Conservation (phyloP, 2,113 vertebrate genomes). For the Takifugu flavidus region DNA sequence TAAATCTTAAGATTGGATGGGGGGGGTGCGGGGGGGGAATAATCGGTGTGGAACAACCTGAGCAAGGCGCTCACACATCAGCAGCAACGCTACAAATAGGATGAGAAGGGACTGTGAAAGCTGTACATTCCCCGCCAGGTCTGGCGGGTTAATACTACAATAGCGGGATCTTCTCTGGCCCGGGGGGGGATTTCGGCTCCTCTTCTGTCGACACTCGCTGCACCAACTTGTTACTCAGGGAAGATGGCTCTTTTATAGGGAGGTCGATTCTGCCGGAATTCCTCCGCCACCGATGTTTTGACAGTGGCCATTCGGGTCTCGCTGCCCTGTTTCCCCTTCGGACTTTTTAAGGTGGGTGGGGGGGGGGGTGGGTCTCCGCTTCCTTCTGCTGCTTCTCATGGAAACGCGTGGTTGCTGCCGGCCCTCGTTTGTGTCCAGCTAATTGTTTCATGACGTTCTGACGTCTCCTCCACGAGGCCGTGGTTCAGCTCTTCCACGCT, state of each 20-base stretch:
- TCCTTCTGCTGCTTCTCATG: not conserved
- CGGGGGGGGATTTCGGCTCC: conserved; percentile 80
- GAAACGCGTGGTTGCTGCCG: conserved; percentile 4
- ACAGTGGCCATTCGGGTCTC: conserved; percentile 70
- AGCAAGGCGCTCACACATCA: conserved; percentile 78
- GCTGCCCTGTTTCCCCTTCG: conserved; percentile 22
- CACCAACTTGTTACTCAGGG: conserved; percentile 78
- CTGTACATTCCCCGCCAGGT: conserved; percentile 83
- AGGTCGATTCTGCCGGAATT: conserved; percentile 65
- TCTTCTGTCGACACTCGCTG: conserved; percentile 78
- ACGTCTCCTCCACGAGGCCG: conserved; percentile 47
- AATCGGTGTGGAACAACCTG: conserved; percentile 50
- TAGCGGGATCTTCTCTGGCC: conserved; percentile 82
- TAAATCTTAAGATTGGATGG: conserved; percentile 2
- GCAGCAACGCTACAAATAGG: conserved; percentile 82
- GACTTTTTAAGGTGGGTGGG: conserved; percentile 1
- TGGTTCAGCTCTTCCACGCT: conserved; percentile 66
- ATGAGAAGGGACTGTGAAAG: conserved; percentile 83
- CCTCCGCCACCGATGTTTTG: conserved; percentile 75
- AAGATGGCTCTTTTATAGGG: conserved; percentile 79
- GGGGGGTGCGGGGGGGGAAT: not conserved
- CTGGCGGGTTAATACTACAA: conserved; percentile 84
- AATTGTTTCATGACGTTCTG: conserved; percentile 68
- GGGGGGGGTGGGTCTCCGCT: too few relatives aligned
- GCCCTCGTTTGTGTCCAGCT: conserved; percentile 52